These are phyloP conservation scores for Ypsolopha sequella DNA, from an alignment of 2,888 invertebrate genomes.

Conservation along the genomic window DNA sequence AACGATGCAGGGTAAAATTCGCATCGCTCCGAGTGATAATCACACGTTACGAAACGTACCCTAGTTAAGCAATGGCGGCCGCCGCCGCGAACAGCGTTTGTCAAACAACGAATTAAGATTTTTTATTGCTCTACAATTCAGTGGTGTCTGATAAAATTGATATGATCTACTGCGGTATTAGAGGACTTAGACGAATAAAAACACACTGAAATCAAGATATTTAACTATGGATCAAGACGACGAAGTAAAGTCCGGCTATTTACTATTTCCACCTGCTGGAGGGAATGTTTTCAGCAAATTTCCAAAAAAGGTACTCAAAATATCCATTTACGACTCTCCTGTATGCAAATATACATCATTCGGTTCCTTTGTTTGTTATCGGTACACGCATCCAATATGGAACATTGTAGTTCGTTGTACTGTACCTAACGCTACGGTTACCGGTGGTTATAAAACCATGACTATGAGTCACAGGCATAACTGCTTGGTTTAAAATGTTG, in stretches of 20 bases:
- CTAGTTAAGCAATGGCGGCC: constrained; percentile 8
- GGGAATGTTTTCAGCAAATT: constrained; percentile 78
- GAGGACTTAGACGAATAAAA: background rate
- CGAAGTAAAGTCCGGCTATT: constrained; percentile 80
- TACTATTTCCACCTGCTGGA: constrained; percentile 80
- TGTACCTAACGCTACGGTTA: background rate
- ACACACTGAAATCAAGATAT: too few species aligned
- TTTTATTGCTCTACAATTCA: background rate
- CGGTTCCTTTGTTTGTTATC: too few species aligned
- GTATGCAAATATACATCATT: too few species aligned
- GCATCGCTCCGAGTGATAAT: too few species aligned
- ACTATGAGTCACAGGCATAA: background rate
- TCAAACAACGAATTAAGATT: background rate
- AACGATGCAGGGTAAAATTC: too few species aligned
- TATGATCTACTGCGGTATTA: constrained; percentile 23
- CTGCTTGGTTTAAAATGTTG: too few species aligned
- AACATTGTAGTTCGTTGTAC: too few species aligned
- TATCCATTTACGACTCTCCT: too few species aligned
- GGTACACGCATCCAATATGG: too few species aligned
- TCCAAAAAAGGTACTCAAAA: constrained; percentile 74
- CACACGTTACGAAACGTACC: too few species aligned
- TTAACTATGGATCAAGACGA: constrained; percentile 78
- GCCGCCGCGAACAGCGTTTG: constrained; percentile 6
- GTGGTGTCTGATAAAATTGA: background rate
- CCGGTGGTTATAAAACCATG: background rate